Evolutionary conservation across 2,888 invertebrate species (phyloP).

Genomic region (Catocala nupta): DNA sequence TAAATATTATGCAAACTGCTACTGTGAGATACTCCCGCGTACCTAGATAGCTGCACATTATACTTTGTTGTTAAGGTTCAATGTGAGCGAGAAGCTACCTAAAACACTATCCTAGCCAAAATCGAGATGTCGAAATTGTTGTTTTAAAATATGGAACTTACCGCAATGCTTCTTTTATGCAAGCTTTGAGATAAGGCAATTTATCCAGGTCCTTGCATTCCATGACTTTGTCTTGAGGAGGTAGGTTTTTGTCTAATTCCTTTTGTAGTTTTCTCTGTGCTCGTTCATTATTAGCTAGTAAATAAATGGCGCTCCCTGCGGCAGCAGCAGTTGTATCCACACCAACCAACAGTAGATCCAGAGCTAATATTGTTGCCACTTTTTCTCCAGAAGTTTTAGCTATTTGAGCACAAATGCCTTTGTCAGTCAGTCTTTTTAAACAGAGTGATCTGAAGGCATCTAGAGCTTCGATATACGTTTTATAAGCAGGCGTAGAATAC

Average conservation of each 20-base stretch:
- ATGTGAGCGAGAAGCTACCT: not conserved
- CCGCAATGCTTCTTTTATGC: constrained; percentile 93
- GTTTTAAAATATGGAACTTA: constrained; percentile 58
- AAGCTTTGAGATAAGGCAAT: constrained; percentile 91
- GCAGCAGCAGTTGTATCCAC: constrained; percentile 94
- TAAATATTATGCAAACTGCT: constrained; percentile 68
- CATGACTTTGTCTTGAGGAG: constrained; percentile 84
- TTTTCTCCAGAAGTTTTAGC: constrained; percentile 73
- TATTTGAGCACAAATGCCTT: constrained; percentile 80
- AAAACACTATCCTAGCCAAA: no score
- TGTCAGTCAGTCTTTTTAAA: constrained; percentile 77
- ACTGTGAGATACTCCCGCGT: constrained; percentile 54
- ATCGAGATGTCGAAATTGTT: no score
- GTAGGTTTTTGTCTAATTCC: constrained; percentile 87
- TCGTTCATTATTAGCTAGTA: constrained; percentile 90
- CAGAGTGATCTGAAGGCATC: constrained; percentile 90
- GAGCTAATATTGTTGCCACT: constrained; percentile 90
- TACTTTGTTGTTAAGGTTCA: constrained; percentile 18
- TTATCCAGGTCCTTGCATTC: constrained; percentile 88
- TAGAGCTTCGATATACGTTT: constrained; percentile 90
- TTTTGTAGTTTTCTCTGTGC: constrained; percentile 89
- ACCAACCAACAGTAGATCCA: constrained; percentile 93
- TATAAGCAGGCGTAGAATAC: constrained; percentile 90
- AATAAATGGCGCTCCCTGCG: constrained; percentile 91
- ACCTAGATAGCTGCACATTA: constrained; percentile 46